Base-by-base conservation (phyloP, 2,113 vertebrate genomes). In the Apteryx mantelli region DNA sequence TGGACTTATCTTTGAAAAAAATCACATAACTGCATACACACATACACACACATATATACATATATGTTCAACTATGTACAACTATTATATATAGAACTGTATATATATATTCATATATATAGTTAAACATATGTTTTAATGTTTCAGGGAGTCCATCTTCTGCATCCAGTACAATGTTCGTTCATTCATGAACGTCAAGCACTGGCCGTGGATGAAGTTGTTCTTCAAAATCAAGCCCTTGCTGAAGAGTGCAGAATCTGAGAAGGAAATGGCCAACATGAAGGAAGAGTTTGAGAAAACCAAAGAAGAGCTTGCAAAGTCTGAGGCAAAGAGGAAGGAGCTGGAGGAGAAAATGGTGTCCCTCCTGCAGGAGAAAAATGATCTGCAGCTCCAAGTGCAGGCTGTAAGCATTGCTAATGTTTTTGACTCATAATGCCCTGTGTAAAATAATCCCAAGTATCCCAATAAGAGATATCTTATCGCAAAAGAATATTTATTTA, bases 151-250 rank as follows among this genome's bases (percentile, higher is more conserved):
- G 4, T 97, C 99, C 28, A 95, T 99, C 55, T 99, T 98, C 96
- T 97, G 98, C 48, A 98, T 99, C 87, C 99, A 99, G 92, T 99
- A 99, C 98, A 99, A 98, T 0, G 3, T 99, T 32, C 97, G 98
- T 0, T 42, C 99, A 1, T 99, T 99, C 98, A 99, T 99, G 99
- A 99, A 99, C 2, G 98, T 98, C 5, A 98, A 98, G 61, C 98
- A 98, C 84, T 98, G 98, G 98, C 98, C 98, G 1, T 98, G 98
- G 98, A 98, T 98, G 98, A 98, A 98, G 78, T 90, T 98, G 5
- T 98, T 96, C 61, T 98, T 98, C 91, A 98, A 98, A 73, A 98
- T 99, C 74, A 99, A 99, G 44, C 99, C 99, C 3, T 97, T 99
- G 36, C 97, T 99, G 38, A 98, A 98, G 97, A 98, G 98, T 1